Conservation (phyloP, 2,888 invertebrate species). For the Fissipunctia ypsillon region DNA sequence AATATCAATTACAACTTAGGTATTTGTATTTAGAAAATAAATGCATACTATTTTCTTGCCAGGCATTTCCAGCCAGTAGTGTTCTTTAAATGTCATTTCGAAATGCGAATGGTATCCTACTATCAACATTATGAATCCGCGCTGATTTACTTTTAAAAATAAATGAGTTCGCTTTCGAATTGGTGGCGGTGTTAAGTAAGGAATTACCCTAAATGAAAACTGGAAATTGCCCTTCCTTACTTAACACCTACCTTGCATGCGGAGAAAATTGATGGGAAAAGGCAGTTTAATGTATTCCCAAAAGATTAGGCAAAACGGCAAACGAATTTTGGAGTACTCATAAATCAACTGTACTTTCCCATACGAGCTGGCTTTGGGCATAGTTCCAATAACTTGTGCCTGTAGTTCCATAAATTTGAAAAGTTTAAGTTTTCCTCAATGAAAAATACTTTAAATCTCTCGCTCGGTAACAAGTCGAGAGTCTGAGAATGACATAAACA, state of each 20-base stretch:
- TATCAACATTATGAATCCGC: too few relatives aligned
- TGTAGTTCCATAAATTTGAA: neutral
- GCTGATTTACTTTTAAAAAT: neutral
- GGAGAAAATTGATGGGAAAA: neutral
- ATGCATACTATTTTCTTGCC: slow-evolving; percentile 16
- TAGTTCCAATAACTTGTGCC: slow-evolving; percentile 9
- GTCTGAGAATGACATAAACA: neutral
- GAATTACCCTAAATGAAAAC: slow-evolving; percentile 45
- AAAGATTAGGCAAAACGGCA: neutral
- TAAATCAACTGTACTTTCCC: slow-evolving; percentile 9
- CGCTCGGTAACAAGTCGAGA: neutral
- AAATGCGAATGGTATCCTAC: neutral
- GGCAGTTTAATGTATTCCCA: neutral
- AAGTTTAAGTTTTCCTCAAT: neutral
- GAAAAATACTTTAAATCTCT: neutral
- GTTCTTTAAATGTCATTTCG: neutral
- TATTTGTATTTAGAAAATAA: slow-evolving; percentile 24
- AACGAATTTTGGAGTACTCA: neutral
- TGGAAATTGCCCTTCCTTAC: slow-evolving; percentile 24
- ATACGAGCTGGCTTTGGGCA: slow-evolving; percentile 13
- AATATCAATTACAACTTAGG: slow-evolving; percentile 18
- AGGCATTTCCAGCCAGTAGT: too few relatives aligned
- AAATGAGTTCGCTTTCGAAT: neutral
- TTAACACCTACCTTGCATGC: slow-evolving; percentile 20
- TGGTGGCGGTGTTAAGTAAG: too few relatives aligned